Percentiles rank a stretch among this genome's conserved stretches.
phyloP scores from a whole-genome alignment of 1,140 invertebrate species.

The Diploscapter pachys region DNA sequence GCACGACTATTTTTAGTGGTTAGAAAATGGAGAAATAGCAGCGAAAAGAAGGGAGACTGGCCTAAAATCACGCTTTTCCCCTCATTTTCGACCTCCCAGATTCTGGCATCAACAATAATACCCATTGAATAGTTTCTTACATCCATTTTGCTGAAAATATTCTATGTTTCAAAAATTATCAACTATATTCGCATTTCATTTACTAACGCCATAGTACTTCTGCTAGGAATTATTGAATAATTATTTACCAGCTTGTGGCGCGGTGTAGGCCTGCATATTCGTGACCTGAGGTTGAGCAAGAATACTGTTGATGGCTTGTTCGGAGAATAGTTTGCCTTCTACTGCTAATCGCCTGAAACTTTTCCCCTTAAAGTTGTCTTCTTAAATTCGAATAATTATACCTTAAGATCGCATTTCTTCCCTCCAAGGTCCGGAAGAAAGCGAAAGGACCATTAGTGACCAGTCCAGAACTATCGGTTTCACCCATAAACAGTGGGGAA shows the following conservation, averaged over 20 bases:
- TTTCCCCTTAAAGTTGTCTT: not conserved
- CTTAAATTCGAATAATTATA: slow-evolving; percentile 1
- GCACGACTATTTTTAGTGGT: too few species aligned
- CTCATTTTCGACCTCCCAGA: too few species aligned
- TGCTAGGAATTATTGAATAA: too few species aligned
- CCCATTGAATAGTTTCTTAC: too few species aligned
- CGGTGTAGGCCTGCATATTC: slow-evolving; percentile 49
- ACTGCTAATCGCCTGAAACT: slow-evolving; percentile 39
- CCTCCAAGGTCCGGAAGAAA: slow-evolving; percentile 50
- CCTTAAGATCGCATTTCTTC: slow-evolving; percentile 34
- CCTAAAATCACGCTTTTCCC: too few species aligned
- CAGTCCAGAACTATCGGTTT: slow-evolving; percentile 39
- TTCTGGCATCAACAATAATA: too few species aligned
- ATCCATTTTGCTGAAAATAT: too few species aligned
- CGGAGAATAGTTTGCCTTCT: slow-evolving; percentile 47
- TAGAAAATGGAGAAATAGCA: too few species aligned
- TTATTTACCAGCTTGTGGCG: slow-evolving; percentile 20
- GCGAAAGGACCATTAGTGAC: slow-evolving; percentile 48
- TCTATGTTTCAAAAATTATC: not conserved
- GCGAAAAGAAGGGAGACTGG: too few species aligned
- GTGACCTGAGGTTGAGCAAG: slow-evolving; percentile 42
- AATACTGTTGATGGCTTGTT: slow-evolving; percentile 47
- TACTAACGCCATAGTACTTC: too few species aligned
- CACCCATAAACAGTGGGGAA: slow-evolving; percentile 54
- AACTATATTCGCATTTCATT: too few species aligned